Conservation (phyloP, 2,888 invertebrate genomes). For the Amaurobius ferox region DNA sequence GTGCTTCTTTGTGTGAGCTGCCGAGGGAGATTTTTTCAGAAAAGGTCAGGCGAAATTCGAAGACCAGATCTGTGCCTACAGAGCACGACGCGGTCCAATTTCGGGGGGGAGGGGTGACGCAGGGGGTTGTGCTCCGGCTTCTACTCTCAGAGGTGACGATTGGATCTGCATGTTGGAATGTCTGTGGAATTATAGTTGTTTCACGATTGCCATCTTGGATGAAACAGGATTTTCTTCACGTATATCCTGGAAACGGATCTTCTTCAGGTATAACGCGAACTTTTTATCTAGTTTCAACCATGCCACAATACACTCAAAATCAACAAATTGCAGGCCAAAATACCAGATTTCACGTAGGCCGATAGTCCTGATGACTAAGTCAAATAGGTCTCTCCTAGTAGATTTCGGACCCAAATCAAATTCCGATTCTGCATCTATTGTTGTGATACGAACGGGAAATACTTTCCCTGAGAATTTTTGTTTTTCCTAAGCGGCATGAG, state of each 20-base stretch:
- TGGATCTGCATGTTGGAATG: no score
- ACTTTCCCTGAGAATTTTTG: constrained; percentile 82
- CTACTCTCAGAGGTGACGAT: no score
- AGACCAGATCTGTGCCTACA: no score
- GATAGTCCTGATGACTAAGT: constrained; percentile 96
- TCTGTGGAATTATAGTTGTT: no score
- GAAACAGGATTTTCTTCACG: no score
- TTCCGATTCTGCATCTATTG: constrained; percentile 98
- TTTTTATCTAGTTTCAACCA: constrained; percentile 97
- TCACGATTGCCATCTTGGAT: no score
- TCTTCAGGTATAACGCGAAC: constrained; percentile 91
- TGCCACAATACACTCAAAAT: constrained; percentile 90
- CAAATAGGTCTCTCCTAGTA: constrained; percentile 96
- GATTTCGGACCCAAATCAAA: constrained; percentile 96
- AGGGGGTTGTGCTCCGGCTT: no score
- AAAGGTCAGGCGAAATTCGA: no score
- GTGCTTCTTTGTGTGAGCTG: no score
- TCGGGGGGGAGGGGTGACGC: no score
- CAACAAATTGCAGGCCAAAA: constrained; percentile 95
- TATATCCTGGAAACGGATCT: constrained; percentile 83
- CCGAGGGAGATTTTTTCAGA: no score
- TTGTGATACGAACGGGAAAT: constrained; percentile 95
- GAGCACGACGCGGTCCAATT: no score
- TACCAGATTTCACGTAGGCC: constrained; percentile 97
- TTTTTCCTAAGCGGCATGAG: constrained; percentile 72